Conservation (phyloP, 2,797 vertebrate genomes). For the Nannoperca australis region DNA sequence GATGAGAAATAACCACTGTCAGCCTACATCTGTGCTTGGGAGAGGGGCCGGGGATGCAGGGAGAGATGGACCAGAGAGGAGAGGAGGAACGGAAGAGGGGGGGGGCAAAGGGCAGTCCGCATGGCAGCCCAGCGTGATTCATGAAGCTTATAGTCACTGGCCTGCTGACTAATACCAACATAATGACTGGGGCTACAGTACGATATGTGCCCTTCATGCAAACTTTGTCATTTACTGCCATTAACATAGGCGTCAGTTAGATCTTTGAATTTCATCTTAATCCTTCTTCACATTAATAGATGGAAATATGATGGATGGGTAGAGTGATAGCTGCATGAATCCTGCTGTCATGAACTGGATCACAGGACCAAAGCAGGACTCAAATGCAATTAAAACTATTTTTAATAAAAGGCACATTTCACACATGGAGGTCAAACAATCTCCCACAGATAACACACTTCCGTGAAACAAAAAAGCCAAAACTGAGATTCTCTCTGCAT, state of each 20-base stretch:
- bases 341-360: too few species aligned
- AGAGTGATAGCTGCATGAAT: background rate
- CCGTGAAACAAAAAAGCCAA: too few species aligned
- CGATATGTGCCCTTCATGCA: background rate
- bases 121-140: conserved; percentile 59
- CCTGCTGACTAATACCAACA: conserved; percentile 29
- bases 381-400: too few species aligned
- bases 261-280: background rate
- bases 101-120: conserved; percentile 47
- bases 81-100: conserved; percentile 19
- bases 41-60: conserved; percentile 25
- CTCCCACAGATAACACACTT: too few species aligned
- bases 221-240: background rate
- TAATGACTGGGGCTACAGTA: background rate
- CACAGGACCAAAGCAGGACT: too few species aligned
- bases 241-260: background rate
- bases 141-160: conserved; percentile 29
- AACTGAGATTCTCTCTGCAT: too few species aligned
- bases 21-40: conserved; percentile 82
- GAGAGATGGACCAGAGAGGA: conserved; percentile 33
- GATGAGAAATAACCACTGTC: conserved; percentile 91
- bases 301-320: background rate
- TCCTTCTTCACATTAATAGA: background rate
- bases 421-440: too few species aligned
- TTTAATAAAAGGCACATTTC: too few species aligned